Conservation (phyloP, 2,888 invertebrate genomes). For the Aleiodes leptofemur region DNA sequence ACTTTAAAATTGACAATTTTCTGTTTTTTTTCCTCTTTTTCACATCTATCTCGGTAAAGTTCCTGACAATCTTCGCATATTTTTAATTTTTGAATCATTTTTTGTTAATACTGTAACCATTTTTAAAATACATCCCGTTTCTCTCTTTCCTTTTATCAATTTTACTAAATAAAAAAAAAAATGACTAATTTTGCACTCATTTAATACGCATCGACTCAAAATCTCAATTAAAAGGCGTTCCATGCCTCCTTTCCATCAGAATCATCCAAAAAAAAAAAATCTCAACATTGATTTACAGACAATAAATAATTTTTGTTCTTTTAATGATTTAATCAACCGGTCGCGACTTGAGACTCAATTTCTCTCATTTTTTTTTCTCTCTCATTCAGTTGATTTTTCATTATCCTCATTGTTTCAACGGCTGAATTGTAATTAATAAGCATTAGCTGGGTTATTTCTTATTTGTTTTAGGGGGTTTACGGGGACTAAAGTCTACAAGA, state of each 20-base stretch:
- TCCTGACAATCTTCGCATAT: conserved; percentile 61
- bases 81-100: conserved; percentile 7
- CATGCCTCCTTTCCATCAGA: conserved; percentile 16
- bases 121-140: conserved; percentile 28
- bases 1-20: conserved; percentile 59
- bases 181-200: conserved; percentile 39
- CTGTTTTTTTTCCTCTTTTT: conserved; percentile 43
- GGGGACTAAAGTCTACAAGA: conserved; percentile 74
- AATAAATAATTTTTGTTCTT: conserved; percentile 17
- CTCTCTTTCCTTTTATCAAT: background rate
- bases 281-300: conserved; percentile 7
- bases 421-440: conserved; percentile 34
- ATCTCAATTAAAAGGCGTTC: conserved; percentile 21
- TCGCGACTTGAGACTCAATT: conserved; percentile 17
- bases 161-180: conserved; percentile 1
- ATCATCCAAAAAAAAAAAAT: background rate
- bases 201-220: conserved; percentile 1
- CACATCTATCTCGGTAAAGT: conserved; percentile 65
- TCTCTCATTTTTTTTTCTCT: background rate
- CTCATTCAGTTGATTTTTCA: background rate
- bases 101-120: conserved; percentile 43
- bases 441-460: conserved; percentile 65
- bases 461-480: conserved; percentile 69
- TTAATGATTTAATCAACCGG: background rate
- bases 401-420: conserved; percentile 34